Evolutionary conservation across 2,113 vertebrate genomes (phyloP), one percentile per base, ranked within the genome.

Genomic region (Polyodon spathula): DNA sequence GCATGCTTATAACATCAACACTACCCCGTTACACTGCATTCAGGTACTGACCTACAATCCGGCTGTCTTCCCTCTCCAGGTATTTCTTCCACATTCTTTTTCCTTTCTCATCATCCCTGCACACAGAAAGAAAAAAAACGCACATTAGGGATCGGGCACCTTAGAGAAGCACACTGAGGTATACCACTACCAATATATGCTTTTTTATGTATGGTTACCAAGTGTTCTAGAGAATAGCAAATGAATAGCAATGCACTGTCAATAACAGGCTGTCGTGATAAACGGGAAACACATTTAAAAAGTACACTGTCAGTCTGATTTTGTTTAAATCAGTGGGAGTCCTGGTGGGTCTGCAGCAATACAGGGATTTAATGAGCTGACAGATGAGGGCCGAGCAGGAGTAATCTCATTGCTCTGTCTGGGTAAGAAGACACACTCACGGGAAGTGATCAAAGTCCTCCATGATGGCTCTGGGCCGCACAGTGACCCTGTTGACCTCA

Each of bases 41-140:
- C 48, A 7, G 56, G 27, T 8, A 76, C 93, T 88, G 69, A 97
- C 94, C 94, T 0, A 94, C 86, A 11, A 98, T 89, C 75, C 93
- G 89, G 75, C 95, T 98, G 87, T 98, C 92, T 72, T 98, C 95
- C 59, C 90, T 84, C 61, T 94, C 88, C 68, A 93, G 70, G 73
- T 97, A 98, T 75, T 85, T 90, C 64, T 86, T 92, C 95, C 95
- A 98, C 93, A 97, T 97, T 59, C 87, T 83, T 42, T 84, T 86
- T 50, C 92, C 89, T 68, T 97, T 97, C 63, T 98, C 93, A 0
- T 93, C 89, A 0, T 98, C 95, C 1, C 95, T 98, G 79, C 54
- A 50, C 60, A 72, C n/a, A 27, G 4, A 38, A 17, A 67, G 59
- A 52, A 59, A 58, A 37, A 46, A 44, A 8, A 46, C 8, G 44